Conservation (phyloP, 2,113 vertebrate genomes). For the Arizona elegans region DNA sequence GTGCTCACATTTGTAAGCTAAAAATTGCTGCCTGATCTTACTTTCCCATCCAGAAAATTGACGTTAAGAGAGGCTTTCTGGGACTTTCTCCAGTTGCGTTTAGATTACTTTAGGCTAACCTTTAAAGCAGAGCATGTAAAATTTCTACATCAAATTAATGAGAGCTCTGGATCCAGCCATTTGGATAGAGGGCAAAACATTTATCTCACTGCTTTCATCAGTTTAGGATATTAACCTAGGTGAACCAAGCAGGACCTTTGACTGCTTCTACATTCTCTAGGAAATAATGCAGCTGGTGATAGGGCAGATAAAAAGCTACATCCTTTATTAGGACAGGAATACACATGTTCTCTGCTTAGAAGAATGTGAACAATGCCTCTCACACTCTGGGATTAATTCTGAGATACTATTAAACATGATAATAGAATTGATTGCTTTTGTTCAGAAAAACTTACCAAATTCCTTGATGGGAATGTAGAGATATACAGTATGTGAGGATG, state of each 20-base stretch:
- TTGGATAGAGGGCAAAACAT: background rate
- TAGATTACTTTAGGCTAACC: background rate
- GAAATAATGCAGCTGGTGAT: background rate
- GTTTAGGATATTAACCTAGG: background rate
- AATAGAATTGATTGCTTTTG: background rate
- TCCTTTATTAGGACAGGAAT: background rate
- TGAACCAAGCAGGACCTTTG: background rate
- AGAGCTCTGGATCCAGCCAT: background rate
- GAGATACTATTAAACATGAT: background rate
- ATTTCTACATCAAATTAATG: background rate
- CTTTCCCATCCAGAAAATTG: slow-evolving; percentile 6
- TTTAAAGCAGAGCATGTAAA: background rate
- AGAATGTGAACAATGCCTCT: background rate
- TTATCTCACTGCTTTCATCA: background rate
- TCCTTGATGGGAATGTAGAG: background rate
- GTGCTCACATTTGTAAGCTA: slow-evolving; percentile 30
- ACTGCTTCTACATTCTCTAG: background rate
- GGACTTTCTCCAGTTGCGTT: background rate
- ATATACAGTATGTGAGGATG: background rate
- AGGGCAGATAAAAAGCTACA: background rate
- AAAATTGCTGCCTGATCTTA: slow-evolving; percentile 33
- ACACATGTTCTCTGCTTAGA: background rate
- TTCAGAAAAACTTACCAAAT: background rate
- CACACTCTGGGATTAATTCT: background rate
- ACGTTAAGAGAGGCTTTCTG: background rate